Percentiles rank a stretch among this genome's conserved stretches.
Conservation (phyloP, 2,888 invertebrate species). For the Apamea epomidion region DNA sequence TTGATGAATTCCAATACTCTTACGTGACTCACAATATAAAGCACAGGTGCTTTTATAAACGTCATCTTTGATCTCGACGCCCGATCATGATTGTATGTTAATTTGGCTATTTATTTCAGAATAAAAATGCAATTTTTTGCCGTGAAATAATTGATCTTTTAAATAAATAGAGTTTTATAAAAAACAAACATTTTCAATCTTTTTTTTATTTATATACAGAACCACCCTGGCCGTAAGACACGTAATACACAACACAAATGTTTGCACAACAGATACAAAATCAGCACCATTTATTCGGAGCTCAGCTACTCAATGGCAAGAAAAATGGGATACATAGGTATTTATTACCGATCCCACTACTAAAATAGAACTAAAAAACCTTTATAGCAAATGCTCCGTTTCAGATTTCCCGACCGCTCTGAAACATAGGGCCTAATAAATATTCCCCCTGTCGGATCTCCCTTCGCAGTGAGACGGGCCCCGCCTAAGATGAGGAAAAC, state of each 20-base stretch:
- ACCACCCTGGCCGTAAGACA: not conserved
- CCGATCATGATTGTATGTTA: slow-evolving; percentile 27
- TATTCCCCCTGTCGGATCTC: slow-evolving; percentile 78
- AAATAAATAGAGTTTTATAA: not conserved
- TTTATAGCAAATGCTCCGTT: slow-evolving; percentile 63
- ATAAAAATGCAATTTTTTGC: not conserved
- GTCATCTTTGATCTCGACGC: slow-evolving; percentile 49
- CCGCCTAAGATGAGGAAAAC: slow-evolving; percentile 76
- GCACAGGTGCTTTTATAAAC: slow-evolving; percentile 51
- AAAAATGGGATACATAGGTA: slow-evolving; percentile 59
- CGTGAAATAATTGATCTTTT: not conserved
- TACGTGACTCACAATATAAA: slow-evolving; percentile 73
- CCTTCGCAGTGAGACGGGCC: slow-evolving; percentile 70
- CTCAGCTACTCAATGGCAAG: slow-evolving; percentile 58
- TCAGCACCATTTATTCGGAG: slow-evolving; percentile 57
- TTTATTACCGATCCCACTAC: slow-evolving; percentile 61
- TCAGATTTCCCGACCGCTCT: slow-evolving; percentile 69
- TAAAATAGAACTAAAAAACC: slow-evolving; percentile 66
- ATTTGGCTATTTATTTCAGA: slow-evolving; percentile 19
- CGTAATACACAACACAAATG: slow-evolving; percentile 20
- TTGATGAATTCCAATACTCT: slow-evolving; percentile 83
- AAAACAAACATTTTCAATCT: fast-evolving
- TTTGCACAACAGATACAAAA: slow-evolving; percentile 43
- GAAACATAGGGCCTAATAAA: slow-evolving; percentile 79
- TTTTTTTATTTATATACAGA: not conserved